A percentile compares a stretch with the other conserved stretches of the same genome.
Evolutionary conservation across 2,113 vertebrate genomes (phyloP).

Genomic region (Phodopus roborovskii): DNA sequence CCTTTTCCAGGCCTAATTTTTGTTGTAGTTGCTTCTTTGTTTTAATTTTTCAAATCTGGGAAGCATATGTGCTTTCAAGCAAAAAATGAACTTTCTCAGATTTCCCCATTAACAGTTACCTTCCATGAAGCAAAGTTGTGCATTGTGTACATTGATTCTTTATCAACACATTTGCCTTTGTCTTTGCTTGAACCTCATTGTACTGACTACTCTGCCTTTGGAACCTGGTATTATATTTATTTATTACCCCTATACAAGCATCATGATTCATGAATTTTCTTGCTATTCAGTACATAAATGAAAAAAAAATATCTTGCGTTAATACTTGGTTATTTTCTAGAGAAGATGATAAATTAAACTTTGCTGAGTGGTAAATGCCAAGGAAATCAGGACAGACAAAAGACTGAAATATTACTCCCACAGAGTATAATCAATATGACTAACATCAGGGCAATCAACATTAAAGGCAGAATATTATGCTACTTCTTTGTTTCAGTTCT

Average conservation of each 20-base stretch:
- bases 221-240: background rate
- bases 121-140: background rate
- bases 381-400: background rate
- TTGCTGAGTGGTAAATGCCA: background rate
- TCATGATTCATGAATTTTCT: background rate
- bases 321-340: background rate
- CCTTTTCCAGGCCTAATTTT: background rate
- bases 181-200: background rate
- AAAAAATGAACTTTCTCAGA: background rate
- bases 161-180: background rate
- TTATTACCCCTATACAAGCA: background rate
- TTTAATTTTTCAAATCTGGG: background rate
- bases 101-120: background rate
- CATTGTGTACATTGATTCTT: background rate
- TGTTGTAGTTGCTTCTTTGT: background rate
- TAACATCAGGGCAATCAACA: background rate
- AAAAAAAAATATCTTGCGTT: background rate
- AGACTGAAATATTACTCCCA: background rate
- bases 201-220: background rate
- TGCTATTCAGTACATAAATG: background rate
- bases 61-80: background rate
- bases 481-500: background rate
- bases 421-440: background rate
- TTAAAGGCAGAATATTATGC: background rate
- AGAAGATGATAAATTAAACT: background rate